Evolutionary conservation across 2,113 vertebrate species (phyloP).

Genomic region (Aphyosemion australe): DNA sequence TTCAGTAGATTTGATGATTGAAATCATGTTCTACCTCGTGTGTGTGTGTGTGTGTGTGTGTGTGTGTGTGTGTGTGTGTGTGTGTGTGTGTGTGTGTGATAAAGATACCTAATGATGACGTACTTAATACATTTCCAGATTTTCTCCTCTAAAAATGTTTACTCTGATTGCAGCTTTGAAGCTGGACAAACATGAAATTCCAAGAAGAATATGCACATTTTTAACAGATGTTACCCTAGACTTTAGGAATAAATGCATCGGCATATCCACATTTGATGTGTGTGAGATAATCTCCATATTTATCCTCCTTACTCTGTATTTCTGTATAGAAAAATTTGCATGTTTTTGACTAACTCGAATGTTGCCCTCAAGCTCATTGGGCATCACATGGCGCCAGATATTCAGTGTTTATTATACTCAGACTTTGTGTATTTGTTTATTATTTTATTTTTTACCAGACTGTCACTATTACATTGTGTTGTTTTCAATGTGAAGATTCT

Average conservation of each 20-base stretch:
- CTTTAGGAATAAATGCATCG: conserved; percentile 3
- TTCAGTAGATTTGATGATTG: not conserved
- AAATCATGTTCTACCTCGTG: conserved; percentile 20
- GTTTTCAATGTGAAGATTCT: conserved; percentile 49
- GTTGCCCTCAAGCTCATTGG: conserved; percentile 61
- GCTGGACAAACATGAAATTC: conserved; percentile 38
- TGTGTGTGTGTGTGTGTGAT: no score
- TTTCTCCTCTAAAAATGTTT: conserved; percentile 42
- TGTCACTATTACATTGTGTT: conserved; percentile 53
- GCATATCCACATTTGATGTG: conserved; percentile 25
- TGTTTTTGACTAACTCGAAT: conserved; percentile 76
- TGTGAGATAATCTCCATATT: conserved; percentile 15
- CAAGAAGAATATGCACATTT: conserved; percentile 25
- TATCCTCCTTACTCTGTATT: conserved; percentile 22
- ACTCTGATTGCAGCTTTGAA: conserved; percentile 40
- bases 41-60: not conserved
- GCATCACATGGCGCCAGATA: conserved; percentile 58
- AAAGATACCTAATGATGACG: not conserved
- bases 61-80: no score
- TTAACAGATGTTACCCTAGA: conserved; percentile 10
- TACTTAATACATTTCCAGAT: not conserved
- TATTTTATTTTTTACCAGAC: conserved; percentile 46
- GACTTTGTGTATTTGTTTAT: conserved; percentile 53
- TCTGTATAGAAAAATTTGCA: conserved; percentile 52
- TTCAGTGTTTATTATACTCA: conserved; percentile 54